Percentiles rank a stretch among this genome's conserved stretches.
These are phyloP conservation scores for Drosophila biarmipes DNA, from an alignment of 1,140 invertebrate genomes.

Conservation along the genomic window DNA sequence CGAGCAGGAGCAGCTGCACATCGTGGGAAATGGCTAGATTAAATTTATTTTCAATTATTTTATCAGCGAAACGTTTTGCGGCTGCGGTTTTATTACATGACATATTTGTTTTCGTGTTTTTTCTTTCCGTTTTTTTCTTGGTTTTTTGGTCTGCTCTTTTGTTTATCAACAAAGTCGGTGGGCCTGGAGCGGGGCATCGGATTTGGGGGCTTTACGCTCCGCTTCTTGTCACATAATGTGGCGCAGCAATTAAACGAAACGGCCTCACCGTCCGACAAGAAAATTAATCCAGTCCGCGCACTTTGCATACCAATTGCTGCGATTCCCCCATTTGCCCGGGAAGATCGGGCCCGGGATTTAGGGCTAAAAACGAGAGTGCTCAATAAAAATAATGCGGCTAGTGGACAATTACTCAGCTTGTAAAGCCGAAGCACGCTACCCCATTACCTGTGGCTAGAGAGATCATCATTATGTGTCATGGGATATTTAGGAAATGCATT, in stretches of 20 bases:
- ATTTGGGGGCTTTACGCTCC: slow-evolving; percentile 47
- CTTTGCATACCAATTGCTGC: slow-evolving; percentile 76
- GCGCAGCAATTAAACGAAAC: slow-evolving; percentile 80
- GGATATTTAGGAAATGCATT: too few relatives aligned
- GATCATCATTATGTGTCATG: too few relatives aligned
- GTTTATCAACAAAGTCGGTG: slow-evolving; percentile 54
- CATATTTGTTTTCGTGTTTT: slow-evolving; percentile 58
- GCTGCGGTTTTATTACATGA: slow-evolving; percentile 77
- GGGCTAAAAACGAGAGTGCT: slow-evolving; percentile 14
- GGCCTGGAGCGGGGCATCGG: background rate
- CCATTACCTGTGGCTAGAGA: too few relatives aligned
- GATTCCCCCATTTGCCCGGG: slow-evolving; percentile 32
- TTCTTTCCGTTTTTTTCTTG: background rate
- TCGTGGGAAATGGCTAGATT: slow-evolving; percentile 75
- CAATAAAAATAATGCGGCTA: background rate
- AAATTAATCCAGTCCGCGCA: slow-evolving; percentile 73
- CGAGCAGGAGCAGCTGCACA: slow-evolving; percentile 21
- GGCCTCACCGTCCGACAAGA: slow-evolving; percentile 46
- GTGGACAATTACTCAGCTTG: background rate
- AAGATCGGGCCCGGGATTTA: slow-evolving; percentile 13
- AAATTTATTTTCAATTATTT: slow-evolving; percentile 80
- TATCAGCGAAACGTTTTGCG: slow-evolving; percentile 73
- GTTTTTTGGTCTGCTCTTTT: slow-evolving; percentile 8
- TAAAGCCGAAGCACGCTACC: background rate
- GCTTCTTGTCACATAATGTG: slow-evolving; percentile 81